phyloP scores from a whole-genome alignment of 1,140 invertebrate genomes.

The Drosophila cardini region DNA sequence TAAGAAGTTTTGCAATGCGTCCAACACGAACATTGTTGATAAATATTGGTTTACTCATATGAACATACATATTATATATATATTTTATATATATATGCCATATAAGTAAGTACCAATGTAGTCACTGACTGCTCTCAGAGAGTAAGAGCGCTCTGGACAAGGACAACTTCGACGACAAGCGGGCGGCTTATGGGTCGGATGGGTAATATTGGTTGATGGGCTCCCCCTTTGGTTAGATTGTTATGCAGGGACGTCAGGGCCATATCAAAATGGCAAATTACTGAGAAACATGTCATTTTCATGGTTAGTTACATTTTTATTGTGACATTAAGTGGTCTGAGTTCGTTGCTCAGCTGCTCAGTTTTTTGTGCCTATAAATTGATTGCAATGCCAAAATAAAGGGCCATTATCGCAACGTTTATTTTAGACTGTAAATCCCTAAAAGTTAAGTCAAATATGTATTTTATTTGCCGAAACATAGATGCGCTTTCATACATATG shows the following conservation, averaged over 20 bases:
- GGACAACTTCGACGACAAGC: constrained; percentile 48
- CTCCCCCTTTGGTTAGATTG: constrained; percentile 23
- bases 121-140: constrained; percentile 26
- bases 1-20: constrained; percentile 74
- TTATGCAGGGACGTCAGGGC: constrained; percentile 62
- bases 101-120: neutral
- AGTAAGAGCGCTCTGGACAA: constrained; percentile 18
- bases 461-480: neutral
- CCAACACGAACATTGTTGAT: constrained; percentile 79
- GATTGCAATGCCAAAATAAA: constrained; percentile 76
- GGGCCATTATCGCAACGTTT: constrained; percentile 60
- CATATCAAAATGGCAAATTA: constrained; percentile 78
- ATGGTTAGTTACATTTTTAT: constrained; percentile 83
- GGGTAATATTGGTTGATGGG: constrained; percentile 14
- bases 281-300: constrained; percentile 82
- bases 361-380: constrained; percentile 65
- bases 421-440: constrained; percentile 26
- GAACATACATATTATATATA: constrained; percentile 8
- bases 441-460: neutral
- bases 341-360: constrained; percentile 34
- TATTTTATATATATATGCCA: neutral
- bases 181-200: constrained; percentile 19
- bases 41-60: constrained; percentile 73
- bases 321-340: constrained; percentile 79
- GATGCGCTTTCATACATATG: neutral